Percentiles rank a stretch among this genome's conserved stretches.
Evolutionary conservation across 2,797 vertebrate genomes (phyloP).

Genomic region (Meda fulgida): DNA sequence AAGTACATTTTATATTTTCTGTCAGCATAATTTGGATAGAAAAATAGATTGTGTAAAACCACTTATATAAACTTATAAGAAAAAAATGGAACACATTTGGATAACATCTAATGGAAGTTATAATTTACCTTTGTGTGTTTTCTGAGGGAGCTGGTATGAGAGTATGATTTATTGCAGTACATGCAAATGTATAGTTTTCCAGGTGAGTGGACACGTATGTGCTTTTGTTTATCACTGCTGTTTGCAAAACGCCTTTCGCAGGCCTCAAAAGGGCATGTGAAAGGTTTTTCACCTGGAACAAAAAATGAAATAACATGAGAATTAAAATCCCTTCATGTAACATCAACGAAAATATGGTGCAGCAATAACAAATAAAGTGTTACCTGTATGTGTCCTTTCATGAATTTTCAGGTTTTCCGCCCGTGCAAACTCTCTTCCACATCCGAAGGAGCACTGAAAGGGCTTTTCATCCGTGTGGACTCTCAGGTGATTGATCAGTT

Average conservation of each 20-base stretch:
- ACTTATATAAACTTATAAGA: background rate
- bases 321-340: background rate
- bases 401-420: conserved; percentile 36
- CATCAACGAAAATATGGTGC: background rate
- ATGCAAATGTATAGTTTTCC: conserved; percentile 7
- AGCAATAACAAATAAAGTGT: background rate
- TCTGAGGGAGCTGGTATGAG: conserved; percentile 30
- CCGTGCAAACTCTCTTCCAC: conserved; percentile 3
- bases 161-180: conserved; percentile 32
- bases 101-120: too few relatives aligned
- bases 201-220: conserved; percentile 13
- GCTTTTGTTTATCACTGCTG: conserved; percentile 43
- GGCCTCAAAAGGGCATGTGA: conserved; percentile 18
- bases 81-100: too few relatives aligned
- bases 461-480: conserved; percentile 36
- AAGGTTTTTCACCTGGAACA: conserved; percentile 39
- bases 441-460: conserved; percentile 11
- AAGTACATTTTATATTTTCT: background rate
- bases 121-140: conserved; percentile 33
- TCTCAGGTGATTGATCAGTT: conserved; percentile 39
- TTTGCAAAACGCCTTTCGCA: conserved; percentile 31
- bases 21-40: background rate
- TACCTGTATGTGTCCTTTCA: conserved; percentile 43
- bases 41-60: background rate
- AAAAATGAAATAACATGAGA: background rate